Percentiles rank a stretch among this genome's conserved stretches.
phyloP scores from a whole-genome alignment of 2,888 invertebrate species.

The Mimas tiliae region DNA sequence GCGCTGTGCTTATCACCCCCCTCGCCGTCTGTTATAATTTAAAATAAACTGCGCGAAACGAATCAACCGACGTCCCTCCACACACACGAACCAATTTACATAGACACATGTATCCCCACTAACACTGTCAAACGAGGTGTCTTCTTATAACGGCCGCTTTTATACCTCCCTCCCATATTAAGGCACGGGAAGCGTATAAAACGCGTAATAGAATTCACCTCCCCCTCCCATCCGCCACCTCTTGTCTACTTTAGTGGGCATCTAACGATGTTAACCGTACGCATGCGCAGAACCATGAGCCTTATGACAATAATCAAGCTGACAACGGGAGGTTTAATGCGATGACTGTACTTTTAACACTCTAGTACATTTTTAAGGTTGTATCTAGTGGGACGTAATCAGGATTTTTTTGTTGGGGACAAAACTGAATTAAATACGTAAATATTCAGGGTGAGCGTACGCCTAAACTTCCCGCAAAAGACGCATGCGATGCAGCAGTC shows the following conservation, averaged over 20 bases:
- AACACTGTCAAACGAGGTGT: slow-evolving; percentile 55
- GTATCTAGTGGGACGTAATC: slow-evolving; percentile 11
- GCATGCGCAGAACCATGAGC: slow-evolving; percentile 67
- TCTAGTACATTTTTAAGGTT: slow-evolving; percentile 2
- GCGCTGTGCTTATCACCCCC: slow-evolving; percentile 51
- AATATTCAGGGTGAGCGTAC: too few species aligned
- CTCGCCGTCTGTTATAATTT: slow-evolving; percentile 65
- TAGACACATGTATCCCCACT: slow-evolving; percentile 39
- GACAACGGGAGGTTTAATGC: slow-evolving; percentile 27
- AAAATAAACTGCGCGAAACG: slow-evolving; percentile 81
- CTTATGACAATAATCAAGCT: slow-evolving; percentile 47
- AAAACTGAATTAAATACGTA: too few species aligned
- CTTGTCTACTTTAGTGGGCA: slow-evolving; percentile 58
- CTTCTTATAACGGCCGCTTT: slow-evolving; percentile 71
- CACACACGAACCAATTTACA: slow-evolving; percentile 33
- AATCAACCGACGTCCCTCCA: slow-evolving; percentile 51
- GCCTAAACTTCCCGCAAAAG: too few species aligned
- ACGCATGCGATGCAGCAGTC: too few species aligned
- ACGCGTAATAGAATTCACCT: slow-evolving; percentile 80
- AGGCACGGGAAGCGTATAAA: slow-evolving; percentile 77
- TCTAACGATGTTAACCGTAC: slow-evolving; percentile 76
- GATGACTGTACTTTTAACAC: slow-evolving; percentile 26
- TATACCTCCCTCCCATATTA: slow-evolving; percentile 72
- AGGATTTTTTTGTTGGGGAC: not conserved
- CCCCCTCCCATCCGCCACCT: slow-evolving; percentile 13